phyloP scores from a whole-genome alignment of 2,888 invertebrate genomes.

The Reticulitermes lucifugus region DNA sequence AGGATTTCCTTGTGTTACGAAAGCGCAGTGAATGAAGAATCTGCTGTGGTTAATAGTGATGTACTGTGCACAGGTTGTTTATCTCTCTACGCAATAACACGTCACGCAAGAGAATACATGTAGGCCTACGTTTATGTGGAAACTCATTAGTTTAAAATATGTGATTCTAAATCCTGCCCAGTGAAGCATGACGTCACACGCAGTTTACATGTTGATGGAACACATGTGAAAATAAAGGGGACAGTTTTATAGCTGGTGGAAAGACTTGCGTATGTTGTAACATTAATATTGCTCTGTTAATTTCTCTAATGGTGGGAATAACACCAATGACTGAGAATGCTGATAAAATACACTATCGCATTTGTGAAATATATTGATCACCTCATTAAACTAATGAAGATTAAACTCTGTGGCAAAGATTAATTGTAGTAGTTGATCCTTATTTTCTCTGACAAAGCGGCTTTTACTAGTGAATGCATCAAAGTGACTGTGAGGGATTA shows the following conservation, averaged over 20 bases:
- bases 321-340: neutral
- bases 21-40: neutral
- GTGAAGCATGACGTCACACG: neutral
- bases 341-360: neutral
- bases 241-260: neutral
- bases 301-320: neutral
- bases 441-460: no score
- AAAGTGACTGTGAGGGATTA: no score
- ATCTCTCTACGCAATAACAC: neutral
- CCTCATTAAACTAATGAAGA: no score
- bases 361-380: neutral
- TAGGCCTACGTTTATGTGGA: neutral
- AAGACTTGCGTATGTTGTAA: neutral
- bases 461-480: no score
- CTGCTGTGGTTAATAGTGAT: neutral
- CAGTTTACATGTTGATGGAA: neutral
- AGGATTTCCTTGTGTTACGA: neutral
- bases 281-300: slow-evolving; percentile 17
- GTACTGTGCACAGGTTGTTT: neutral
- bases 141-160: slow-evolving; percentile 25
- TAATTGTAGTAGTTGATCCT: no score
- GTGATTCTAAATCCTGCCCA: neutral
- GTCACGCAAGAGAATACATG: neutral
- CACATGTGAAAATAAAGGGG: neutral
- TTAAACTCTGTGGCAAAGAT: no score